Base-by-base conservation (phyloP, 2,113 vertebrate species). In the Pollachius pollachius region DNA sequence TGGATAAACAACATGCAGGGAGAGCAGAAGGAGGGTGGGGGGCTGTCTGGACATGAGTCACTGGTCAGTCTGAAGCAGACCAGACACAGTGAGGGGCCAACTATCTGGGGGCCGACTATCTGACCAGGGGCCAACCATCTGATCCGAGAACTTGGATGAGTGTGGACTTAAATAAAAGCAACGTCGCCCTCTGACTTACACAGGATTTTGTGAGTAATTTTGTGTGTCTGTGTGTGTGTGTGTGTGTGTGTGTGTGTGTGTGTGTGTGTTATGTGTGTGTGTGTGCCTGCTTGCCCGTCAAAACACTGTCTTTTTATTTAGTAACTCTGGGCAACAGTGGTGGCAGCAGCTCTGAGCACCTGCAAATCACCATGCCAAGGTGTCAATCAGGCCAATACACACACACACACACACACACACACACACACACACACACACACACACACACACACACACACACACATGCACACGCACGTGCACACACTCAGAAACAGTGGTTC, bases 31-130 rank as follows among this genome's bases (percentile, higher is more conserved):
- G 17, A 2, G 67, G 56, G 30, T 2, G 41, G 17, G 68, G 70
- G 59, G 79, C 80, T 81, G 89, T 82, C 86, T 89, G 85, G 85
- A 73, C 87, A 71, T 77, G 87, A 87, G 81, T 86, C 84, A 83
- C 74, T 62, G 78, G 81, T 78, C 82, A 77, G 67, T 80, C 79
- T 56, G 67, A 79, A 79, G 65, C 72, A 81, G 74, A 74, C 82
- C 85, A 81, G 78, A 70, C 60, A 57, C 67, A 68, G 19, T 6
- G 54, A 5, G 74, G 30, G 1, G 78, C 84, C 81, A 80, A 68
- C 56, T 52, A 17, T 34, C 30, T 34, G 30, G 30, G 30, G 30
- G 30, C 30, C 30, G 30, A 34, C 30, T 34, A 34, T 34, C 30
- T 34, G 30, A 34, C 30, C 30, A 5, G 74, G 30, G 1, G 78